Conservation (phyloP, 1,140 invertebrate species). For the Eupristina koningsbergeri region DNA sequence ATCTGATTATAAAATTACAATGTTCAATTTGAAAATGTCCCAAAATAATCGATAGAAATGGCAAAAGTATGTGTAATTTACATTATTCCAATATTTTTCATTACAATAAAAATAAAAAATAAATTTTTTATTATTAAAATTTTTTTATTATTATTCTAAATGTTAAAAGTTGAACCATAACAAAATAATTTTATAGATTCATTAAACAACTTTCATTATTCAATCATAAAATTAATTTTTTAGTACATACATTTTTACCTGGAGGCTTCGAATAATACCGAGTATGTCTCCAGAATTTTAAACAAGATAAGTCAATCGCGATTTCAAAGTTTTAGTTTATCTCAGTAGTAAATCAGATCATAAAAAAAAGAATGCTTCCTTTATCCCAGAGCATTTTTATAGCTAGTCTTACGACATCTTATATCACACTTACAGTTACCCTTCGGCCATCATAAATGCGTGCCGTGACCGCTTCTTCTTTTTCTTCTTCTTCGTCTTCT, state of each 20-base stretch:
- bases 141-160: not conserved
- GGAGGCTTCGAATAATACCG: slow-evolving; percentile 6
- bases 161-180: not conserved
- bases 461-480: slow-evolving; percentile 46
- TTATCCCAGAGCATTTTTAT: slow-evolving; percentile 57
- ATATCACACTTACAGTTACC: slow-evolving; percentile 60
- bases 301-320: slow-evolving; percentile 55
- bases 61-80: not conserved
- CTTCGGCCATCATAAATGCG: slow-evolving; percentile 58
- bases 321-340: slow-evolving; percentile 60
- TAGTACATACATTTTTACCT: not conserved
- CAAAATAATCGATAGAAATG: no score
- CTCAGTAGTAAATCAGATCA: slow-evolving; percentile 63
- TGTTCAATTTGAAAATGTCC: no score
- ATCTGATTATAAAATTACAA: not conserved
- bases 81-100: not conserved
- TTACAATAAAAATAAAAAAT: not conserved
- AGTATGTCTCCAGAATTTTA: slow-evolving; percentile 41
- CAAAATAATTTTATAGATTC: not conserved
- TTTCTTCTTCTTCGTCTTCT: no score
- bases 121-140: no score
- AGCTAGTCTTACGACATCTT: slow-evolving; percentile 56
- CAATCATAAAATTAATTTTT: slow-evolving; percentile 35
- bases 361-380: slow-evolving; percentile 58
- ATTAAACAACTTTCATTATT: slow-evolving; percentile 29